Conservation (phyloP, 2,113 vertebrate species). For the Gallinago media region DNA sequence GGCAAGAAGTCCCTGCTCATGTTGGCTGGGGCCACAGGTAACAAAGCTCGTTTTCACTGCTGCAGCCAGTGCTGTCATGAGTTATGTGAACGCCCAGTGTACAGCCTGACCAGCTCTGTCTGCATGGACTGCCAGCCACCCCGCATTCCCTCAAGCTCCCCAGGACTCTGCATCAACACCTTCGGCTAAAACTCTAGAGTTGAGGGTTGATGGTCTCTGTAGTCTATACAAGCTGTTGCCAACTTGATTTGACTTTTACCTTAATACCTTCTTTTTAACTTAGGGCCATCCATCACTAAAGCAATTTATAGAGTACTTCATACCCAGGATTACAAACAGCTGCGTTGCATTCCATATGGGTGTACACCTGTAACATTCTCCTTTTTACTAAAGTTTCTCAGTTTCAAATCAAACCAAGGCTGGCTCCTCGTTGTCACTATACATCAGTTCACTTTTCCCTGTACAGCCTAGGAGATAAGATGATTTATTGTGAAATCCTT, state of each 20-base stretch:
- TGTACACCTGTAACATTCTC: neutral
- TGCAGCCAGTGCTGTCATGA: neutral
- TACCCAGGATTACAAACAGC: neutral
- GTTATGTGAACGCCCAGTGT: neutral
- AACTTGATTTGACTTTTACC: neutral
- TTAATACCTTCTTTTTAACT: neutral
- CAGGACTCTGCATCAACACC: neutral
- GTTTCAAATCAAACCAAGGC: neutral
- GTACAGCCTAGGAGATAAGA: neutral
- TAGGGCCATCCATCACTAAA: neutral
- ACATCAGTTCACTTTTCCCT: neutral
- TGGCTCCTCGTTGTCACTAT: neutral
- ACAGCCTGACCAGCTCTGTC: neutral
- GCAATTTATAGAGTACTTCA: neutral
- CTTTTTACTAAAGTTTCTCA: neutral
- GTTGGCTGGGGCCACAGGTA: neutral
- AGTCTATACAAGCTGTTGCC: neutral
- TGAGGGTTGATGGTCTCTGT: neutral
- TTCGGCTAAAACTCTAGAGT: neutral
- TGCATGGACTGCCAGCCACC: accelerated
- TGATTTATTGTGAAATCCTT: neutral
- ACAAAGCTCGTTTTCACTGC: neutral
- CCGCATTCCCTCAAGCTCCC: neutral
- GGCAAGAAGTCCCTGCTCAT: neutral
- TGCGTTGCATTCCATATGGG: neutral